Evolutionary conservation across 2,113 vertebrate genomes (phyloP), one percentile per base, ranked within the genome.

Genomic region (Podarcis raffonei): DNA sequence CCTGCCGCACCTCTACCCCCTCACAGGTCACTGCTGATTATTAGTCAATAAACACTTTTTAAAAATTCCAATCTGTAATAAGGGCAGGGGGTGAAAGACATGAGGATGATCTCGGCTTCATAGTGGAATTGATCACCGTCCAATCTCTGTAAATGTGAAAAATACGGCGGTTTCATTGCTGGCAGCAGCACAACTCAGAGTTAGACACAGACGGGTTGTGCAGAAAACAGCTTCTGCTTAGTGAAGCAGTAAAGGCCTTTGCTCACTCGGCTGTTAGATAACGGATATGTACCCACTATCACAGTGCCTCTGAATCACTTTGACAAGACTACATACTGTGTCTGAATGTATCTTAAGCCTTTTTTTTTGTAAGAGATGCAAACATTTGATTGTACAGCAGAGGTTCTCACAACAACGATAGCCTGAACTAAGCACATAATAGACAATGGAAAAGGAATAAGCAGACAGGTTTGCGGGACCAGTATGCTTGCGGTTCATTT

Each of bases 141-240:
- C 23, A 82, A 27, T 82, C 39, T 53, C 68, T 82, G 23, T 77
- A 66, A 86, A 90, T 75, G 42, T 75, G 71, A 86, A 82, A 86
- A 81, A 89, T 74, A 85, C 2, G 68, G 39, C 62, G 30, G n/a
- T 66, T 90, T 77, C 62, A 23, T 79, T 81, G 79, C 84, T 74
- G 84, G 71, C 59, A 82, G 84, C 84, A 83, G 79, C 71, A 39
- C 37, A 77, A 83, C 35, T 42, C 59, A 75, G 48, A 57, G 78
- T 76, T 81, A n/a, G 84, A 82, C 57, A 82, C 79, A 86, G 53
- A 81, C 32, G 71, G 80, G 62, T 83, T 81, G 35, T 86, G 37
- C 16, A 53, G 76, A 85, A 81, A 90, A 86, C 71, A 82, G 72
- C 84, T 90, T 90, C 32, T 86, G 84, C 77, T 85, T 62, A 81